Evolutionary conservation across 2,888 invertebrate genomes (phyloP), one percentile per base, ranked within the genome.

Genomic region (Temnothorax unifasciatus): DNA sequence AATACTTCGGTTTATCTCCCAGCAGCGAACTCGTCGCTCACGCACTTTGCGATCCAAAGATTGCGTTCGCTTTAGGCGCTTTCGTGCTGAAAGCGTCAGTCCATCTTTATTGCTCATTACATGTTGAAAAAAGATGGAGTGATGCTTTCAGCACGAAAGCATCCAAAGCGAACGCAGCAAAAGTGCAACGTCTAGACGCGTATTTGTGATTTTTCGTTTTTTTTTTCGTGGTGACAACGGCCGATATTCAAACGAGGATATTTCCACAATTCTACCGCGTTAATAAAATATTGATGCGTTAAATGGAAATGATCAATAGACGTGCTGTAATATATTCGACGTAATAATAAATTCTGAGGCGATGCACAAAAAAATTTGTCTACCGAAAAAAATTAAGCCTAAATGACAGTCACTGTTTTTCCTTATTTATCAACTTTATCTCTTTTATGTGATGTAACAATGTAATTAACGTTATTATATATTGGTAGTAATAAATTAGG

Each of bases 141-240:
- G 25, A 25, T 25, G 25, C 25, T 25, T 25, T 25, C 25, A 25
- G 25, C 2, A 25, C 25, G 25, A 25, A 25, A 25, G 25, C 25
- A 2, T 25, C 25, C 25, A 25, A 25, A 25, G 25, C 0, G 25
- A 25, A 25, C 25, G 25, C 25, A 25, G 25, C 25, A 25, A 25
- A 25, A 29, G 29, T 29, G 29, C 85, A 75, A 34, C 59, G 74
- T 84, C 61, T 81, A 74, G 68, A 81, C 61, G 4, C 15, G 21
- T 3, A 44, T 18, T 77, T 57, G 4, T 18, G 3, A 11, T 15
- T 25, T 73, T 38, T 71, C 34, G 18, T 50, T 47, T 47, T 15
- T 73, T 63, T 54, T 64, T 3, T 57, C 18, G 21, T 15, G 3
- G 9, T 18, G 29, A 29, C 18, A 6, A 44, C n/a, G 18, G 6